Evolutionary conservation across 2,888 invertebrate genomes (phyloP), one percentile per base, ranked within the genome.

Genomic region (Rhingia rostrata): DNA sequence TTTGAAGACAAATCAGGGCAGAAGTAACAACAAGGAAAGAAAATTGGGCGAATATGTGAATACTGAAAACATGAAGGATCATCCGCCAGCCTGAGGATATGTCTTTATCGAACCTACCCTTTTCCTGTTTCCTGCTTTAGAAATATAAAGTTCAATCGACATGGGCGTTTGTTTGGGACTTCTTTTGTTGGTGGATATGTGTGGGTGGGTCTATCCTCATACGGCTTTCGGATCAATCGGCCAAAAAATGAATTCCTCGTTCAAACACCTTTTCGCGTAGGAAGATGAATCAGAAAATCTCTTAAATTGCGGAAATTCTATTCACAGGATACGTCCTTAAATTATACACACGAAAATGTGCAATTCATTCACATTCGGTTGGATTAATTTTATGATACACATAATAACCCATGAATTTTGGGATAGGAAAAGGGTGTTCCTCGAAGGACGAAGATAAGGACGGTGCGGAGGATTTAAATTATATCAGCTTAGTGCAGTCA

Each of bases 301-400:
- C 35, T 45, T 53, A 39, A 54, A 64, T 63, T 47, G 37, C 45
- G 63, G 64, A 56, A 54, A 63, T 54, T 63, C 56, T 14, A 64
- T 63, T 33, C 63, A 64, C 63, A 54, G 73, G 39, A 64, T 12
- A 45, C 54, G 63, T 64, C 63, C 54, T 64, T 47, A 73, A 56
- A 73, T 73, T 73, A 56, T 41, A 12, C 37, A 64, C 63, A 47
- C 33, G 37, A 9, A 35, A 2, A 4, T 30, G 39, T 73, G 63
- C 73, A 63, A 73, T 73, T 45, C 63, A 39, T 73, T 73, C 45
- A 14, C 47, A 63, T 73, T 73, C 45, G 30, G 43, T 73, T 47
- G 73, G 64, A 64, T 73, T 73, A 56, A 73, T 73, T 73, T 73
- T 54, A 73, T 56, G 54, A 73, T 54, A 73, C 64, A 53, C 45